A percentile compares a stretch with the other conserved stretches of the same genome.
Evolutionary conservation across 2,113 vertebrate species (phyloP).

Genomic region (Canis aureus): DNA sequence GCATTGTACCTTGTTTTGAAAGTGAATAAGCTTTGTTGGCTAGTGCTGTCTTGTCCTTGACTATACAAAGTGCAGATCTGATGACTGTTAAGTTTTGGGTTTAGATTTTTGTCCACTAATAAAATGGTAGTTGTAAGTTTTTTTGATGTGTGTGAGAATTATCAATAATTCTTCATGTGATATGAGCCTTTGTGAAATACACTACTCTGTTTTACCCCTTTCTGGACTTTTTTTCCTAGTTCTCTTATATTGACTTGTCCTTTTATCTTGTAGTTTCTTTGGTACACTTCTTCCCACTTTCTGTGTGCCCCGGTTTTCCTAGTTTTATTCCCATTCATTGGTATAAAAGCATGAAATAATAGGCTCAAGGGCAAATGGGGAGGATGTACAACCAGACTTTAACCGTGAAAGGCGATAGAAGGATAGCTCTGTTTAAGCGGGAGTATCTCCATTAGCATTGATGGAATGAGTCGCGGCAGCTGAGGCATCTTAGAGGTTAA

Average conservation of each 20-base stretch:
- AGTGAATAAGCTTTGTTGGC: slow-evolving; percentile 8
- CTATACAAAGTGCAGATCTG: background rate
- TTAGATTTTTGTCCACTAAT: background rate
- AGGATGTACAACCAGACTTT: slow-evolving; percentile 81
- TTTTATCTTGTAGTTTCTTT: slow-evolving; percentile 38
- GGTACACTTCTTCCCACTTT: slow-evolving; percentile 63
- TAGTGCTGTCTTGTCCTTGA: background rate
- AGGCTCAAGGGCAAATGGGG: slow-evolving; percentile 82
- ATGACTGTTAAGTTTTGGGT: background rate
- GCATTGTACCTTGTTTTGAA: background rate
- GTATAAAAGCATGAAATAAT: slow-evolving; percentile 80
- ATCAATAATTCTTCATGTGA: background rate
- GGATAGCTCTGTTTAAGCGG: slow-evolving; percentile 82
- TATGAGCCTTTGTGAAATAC: background rate
- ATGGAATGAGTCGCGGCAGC: slow-evolving; percentile 90
- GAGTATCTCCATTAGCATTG: slow-evolving; percentile 93
- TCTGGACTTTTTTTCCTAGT: background rate
- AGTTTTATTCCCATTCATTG: slow-evolving; percentile 75
- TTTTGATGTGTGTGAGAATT: background rate
- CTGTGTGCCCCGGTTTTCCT: slow-evolving; percentile 69
- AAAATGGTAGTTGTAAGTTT: background rate
- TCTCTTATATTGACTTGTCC: slow-evolving; percentile 36
- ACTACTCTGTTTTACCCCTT: background rate
- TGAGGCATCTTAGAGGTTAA: slow-evolving; percentile 96
- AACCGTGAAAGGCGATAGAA: slow-evolving; percentile 84